Percentiles rank a stretch among this genome's conserved stretches.
phyloP scores from a whole-genome alignment of 2,113 vertebrate genomes.

The Ptychochromis oligacanthus region DNA sequence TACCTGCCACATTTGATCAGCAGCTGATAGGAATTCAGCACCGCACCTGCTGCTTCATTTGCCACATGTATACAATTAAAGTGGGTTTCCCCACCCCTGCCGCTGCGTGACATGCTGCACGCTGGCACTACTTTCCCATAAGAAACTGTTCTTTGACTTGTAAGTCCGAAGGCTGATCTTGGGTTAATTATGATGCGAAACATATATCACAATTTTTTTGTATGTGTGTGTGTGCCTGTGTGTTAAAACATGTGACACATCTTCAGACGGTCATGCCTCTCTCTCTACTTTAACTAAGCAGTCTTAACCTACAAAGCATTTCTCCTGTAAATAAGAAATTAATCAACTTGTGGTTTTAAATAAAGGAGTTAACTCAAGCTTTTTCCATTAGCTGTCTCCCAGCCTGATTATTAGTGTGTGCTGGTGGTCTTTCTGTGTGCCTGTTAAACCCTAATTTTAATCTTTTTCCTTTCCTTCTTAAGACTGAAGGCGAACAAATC shows the following conservation, averaged over 20 bases:
- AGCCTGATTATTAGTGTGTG: background rate
- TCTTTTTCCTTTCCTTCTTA: background rate
- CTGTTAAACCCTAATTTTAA: conserved; percentile 18
- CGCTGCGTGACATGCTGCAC: background rate
- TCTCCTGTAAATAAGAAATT: conserved; percentile 1
- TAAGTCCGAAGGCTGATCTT: background rate
- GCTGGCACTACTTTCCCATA: background rate
- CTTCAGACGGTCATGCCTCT: background rate
- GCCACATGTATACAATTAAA: conserved; percentile 37
- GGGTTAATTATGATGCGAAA: background rate
- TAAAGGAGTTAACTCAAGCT: background rate
- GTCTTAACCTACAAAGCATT: background rate
- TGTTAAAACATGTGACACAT: background rate
- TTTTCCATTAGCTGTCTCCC: conserved; percentile 7
- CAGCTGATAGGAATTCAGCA: background rate
- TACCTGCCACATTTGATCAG: conserved; percentile 9
- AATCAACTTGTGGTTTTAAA: background rate
- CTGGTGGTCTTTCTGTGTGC: background rate
- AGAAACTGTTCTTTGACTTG: background rate
- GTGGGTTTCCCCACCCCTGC: background rate
- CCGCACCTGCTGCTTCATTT: conserved; percentile 14
- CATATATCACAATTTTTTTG: background rate
- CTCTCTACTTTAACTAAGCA: background rate
- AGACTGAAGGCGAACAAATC: conserved; percentile 14
- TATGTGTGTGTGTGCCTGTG: no score